Conservation (phyloP, 1,140 invertebrate species). For the Metaphire vulgaris region DNA sequence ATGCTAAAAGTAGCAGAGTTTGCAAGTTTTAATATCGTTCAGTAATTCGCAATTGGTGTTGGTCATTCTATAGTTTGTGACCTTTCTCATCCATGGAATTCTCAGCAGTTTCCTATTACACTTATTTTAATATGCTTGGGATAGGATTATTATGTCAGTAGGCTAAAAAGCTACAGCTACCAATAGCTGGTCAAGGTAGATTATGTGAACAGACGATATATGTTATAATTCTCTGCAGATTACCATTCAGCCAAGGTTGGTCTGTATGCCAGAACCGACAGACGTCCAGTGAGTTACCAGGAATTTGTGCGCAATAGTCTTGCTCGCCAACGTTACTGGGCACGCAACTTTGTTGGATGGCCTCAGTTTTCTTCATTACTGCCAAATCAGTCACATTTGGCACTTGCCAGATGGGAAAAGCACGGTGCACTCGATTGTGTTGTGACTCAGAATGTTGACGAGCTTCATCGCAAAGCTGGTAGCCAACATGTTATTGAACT, state of each 20-base stretch:
- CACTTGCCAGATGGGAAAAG: constrained; percentile 55
- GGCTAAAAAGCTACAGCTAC: too few relatives aligned
- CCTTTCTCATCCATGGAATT: not conserved
- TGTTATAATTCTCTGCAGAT: not conserved
- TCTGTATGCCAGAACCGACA: constrained; percentile 73
- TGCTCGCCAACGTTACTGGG: constrained; percentile 82
- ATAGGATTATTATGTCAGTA: too few relatives aligned
- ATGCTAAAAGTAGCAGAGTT: too few relatives aligned
- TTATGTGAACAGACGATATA: not conserved
- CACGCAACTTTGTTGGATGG: constrained; percentile 90
- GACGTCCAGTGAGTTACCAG: constrained; percentile 67
- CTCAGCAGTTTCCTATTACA: not conserved
- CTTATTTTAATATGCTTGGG: too few relatives aligned
- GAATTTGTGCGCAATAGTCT: constrained; percentile 71
- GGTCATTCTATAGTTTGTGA: not conserved
- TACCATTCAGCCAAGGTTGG: constrained; percentile 53
- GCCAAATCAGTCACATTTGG: constrained; percentile 56
- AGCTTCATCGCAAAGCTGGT: constrained; percentile 83
- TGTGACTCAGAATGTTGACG: constrained; percentile 95
- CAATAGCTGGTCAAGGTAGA: not conserved
- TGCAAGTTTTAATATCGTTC: too few relatives aligned
- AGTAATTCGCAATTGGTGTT: too few relatives aligned
- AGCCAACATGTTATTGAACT: constrained; percentile 78
- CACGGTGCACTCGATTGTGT: constrained; percentile 47
- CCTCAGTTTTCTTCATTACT: constrained; percentile 58